Evolutionary conservation across 2,797 vertebrate species (phyloP), one percentile per base, ranked within the genome.

Genomic region (Stomatorhinus walkeri): DNA sequence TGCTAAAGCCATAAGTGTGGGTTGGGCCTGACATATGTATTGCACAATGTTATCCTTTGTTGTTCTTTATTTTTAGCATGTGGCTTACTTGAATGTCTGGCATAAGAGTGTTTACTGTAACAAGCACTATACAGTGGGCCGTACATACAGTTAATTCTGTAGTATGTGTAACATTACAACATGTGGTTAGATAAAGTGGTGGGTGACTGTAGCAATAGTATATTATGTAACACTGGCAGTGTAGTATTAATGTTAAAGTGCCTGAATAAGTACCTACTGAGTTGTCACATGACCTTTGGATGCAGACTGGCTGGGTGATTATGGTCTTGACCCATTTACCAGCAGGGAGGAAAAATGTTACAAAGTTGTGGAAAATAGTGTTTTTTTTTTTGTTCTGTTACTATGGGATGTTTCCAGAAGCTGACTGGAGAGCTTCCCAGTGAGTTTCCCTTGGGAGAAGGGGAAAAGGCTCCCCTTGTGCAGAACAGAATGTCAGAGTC

Each of bases 371-470:
- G 12, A 43, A 54, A 89, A 40, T 87, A 12, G 1, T 36, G 2
- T 49, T 61, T 61, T 81, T 28, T 79, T 79, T 51, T 19, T n/a
- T 4, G 0, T 43, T 36, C 16, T 46, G 32, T 40, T 90, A 87
- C 19, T 79, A n/a, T 52, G 59, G 56, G 89, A 61, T 89, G 89
- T 94, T 61, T 92, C 43, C 92, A 98, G 97, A 97, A 98, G 93
- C 94, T 98, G 93, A 98, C 97, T 43, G 97, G 97, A 88, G 96
- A 96, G 88, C 91, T 98, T 90, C 95, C 97, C 68, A 94, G 88
- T 12, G 96, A 96, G 84, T 98, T 96, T 91, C 97, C 97, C 0
- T 89, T 97, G 91, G 96, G 97, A 89, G 94, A 94, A 2, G 97
- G 97, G n/a, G 97, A 97, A 93, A 96, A 95, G 91, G 94, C 95